These are phyloP conservation scores for Sceloporus tristichus DNA, from an alignment of 2,113 vertebrate species.

Conservation along the genomic window DNA sequence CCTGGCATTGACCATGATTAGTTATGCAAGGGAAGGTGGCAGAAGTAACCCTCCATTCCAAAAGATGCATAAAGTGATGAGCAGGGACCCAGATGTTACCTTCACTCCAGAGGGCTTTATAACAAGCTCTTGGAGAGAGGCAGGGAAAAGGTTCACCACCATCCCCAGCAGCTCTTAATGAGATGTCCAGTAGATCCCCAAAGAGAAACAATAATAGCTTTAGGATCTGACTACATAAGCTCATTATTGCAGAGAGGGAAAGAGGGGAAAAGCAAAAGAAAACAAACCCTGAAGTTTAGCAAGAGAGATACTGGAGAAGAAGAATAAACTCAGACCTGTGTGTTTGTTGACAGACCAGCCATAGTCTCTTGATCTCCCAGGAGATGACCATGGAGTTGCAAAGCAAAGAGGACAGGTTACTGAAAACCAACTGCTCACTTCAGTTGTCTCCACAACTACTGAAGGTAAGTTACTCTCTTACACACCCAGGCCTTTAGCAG, in stretches of 20 bases:
- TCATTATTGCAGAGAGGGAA: background rate
- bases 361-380: background rate
- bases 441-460: background rate
- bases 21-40: conserved; percentile 15
- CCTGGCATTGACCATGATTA: conserved; percentile 36
- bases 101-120: background rate
- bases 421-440: background rate
- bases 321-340: background rate
- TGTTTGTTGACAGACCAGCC: background rate
- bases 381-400: background rate
- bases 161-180: background rate
- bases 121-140: background rate
- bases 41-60: background rate
- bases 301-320: background rate
- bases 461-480: background rate
- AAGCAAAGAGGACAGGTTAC: background rate
- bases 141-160: background rate
- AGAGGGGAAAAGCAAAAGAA: background rate
- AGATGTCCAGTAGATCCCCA: background rate
- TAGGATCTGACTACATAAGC: background rate
- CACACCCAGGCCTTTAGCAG: background rate
- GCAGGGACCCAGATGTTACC: conserved; percentile 40
- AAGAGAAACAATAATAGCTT: accelerated
- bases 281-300: background rate
- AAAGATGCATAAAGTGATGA: background rate